These are phyloP conservation scores for Pseudotriccus pelzelni DNA, from an alignment of 2,797 vertebrate species.

Conservation along the genomic window DNA sequence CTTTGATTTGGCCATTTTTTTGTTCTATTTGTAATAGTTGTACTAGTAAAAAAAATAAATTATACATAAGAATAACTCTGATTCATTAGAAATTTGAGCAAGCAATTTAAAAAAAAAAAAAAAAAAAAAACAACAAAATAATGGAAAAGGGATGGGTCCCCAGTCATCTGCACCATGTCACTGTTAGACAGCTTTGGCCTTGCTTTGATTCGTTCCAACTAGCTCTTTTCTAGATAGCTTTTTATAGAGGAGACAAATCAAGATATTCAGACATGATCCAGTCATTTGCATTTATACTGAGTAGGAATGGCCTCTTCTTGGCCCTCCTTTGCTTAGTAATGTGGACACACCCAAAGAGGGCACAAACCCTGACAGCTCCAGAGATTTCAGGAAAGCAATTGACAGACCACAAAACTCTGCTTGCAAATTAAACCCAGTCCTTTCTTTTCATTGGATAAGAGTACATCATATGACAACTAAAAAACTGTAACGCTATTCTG, in stretches of 20 bases:
- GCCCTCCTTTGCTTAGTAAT: background rate
- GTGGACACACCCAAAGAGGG: background rate
- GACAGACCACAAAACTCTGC: background rate
- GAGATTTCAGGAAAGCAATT: background rate
- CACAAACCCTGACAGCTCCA: background rate
- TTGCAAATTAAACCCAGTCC: background rate
- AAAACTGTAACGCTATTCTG: background rate
- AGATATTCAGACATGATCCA: background rate
- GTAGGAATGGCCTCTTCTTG: background rate
- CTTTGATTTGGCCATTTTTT: slow-evolving; percentile 15
- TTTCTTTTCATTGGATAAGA: background rate
- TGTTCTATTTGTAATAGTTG: background rate
- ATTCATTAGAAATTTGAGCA: background rate
- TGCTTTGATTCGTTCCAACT: background rate
- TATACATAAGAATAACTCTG: background rate
- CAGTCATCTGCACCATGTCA: rapidly evolving
- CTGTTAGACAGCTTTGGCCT: background rate
- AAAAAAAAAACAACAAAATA: background rate
- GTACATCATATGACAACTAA: background rate
- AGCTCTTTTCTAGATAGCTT: background rate
- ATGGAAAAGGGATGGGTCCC: background rate
- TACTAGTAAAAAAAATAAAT: background rate
- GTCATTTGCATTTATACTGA: background rate
- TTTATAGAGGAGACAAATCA: background rate
- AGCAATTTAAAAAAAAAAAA: background rate